These are phyloP conservation scores for Ploceus nigricollis DNA, from an alignment of 2,113 vertebrate genomes.

Conservation along the genomic window DNA sequence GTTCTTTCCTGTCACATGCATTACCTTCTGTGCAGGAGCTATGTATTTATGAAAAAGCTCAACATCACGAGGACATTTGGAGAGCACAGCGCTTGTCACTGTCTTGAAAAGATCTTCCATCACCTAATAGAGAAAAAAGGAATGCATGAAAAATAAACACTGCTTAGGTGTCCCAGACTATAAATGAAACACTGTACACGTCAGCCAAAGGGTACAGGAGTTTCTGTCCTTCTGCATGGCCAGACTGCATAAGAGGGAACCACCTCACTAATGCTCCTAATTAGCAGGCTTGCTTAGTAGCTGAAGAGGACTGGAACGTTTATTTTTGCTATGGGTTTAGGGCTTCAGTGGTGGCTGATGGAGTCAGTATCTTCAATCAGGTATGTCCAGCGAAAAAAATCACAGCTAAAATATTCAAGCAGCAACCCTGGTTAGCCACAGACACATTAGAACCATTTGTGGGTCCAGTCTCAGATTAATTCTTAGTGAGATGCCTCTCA, in stretches of 20 bases:
- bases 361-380: background rate
- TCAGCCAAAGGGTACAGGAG: background rate
- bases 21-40: constrained; percentile 87
- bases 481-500: no score
- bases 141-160: background rate
- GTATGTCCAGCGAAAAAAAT: background rate
- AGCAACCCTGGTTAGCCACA: background rate
- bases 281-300: background rate
- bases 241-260: background rate
- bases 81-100: constrained; percentile 76
- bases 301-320: background rate
- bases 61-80: constrained; percentile 82
- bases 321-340: background rate
- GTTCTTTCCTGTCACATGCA: background rate
- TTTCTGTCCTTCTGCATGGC: background rate
- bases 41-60: constrained; percentile 87
- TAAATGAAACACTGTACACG: background rate
- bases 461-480: background rate
- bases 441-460: background rate
- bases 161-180: background rate
- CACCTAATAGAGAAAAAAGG: constrained; percentile 72
- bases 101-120: constrained; percentile 90
- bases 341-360: background rate
- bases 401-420: background rate
- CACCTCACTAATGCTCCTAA: background rate